Evolutionary conservation across 30 jellyfish, hydroid and myxozoan species (phyloP).

Genomic region (Pelagia noctiluca): DNA sequence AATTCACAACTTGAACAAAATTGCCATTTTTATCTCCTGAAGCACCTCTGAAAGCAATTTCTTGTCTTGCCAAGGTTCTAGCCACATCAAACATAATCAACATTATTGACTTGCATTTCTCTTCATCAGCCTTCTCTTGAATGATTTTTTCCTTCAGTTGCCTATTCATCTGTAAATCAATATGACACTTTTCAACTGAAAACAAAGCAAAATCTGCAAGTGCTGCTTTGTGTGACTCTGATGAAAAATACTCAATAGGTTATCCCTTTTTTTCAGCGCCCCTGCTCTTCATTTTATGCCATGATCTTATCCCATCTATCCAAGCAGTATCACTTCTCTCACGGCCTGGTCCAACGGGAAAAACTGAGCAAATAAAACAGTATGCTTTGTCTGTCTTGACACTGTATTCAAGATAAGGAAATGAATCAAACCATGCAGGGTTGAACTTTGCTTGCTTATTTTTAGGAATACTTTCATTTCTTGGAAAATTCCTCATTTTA

Average conservation of each 20-base stretch:
- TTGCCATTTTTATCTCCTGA: conserved; percentile 34
- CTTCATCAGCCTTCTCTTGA: conserved; percentile 66
- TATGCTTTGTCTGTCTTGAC: conserved; percentile 31
- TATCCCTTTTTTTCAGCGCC: conserved; percentile 33
- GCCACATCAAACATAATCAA: conserved; percentile 33
- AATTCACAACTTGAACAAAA: conserved; percentile 25
- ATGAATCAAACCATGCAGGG: conserved; percentile 31
- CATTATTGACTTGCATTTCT: conserved; percentile 6
- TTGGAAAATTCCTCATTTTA: conserved; percentile 14
- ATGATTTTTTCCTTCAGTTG: conserved; percentile 11
- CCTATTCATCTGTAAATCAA: conserved; percentile 14
- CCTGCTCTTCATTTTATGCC: conserved; percentile 56
- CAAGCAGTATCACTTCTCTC: conserved; percentile 52
- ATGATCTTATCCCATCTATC: conserved; percentile 34
- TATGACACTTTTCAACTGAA: conserved; percentile 15
- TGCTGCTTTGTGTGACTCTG: conserved; percentile 65
- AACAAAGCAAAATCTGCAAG: conserved; percentile 51
- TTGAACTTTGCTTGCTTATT: conserved; percentile 17
- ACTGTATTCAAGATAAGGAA: conserved; percentile 56
- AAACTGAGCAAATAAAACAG: conserved; percentile 48
- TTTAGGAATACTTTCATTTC: conserved; percentile 19
- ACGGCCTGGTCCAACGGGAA: conserved; percentile 64
- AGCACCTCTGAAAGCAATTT: conserved; percentile 50
- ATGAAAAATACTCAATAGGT: conserved; percentile 48
- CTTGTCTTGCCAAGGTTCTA: conserved; percentile 55